A percentile compares a stretch with the other conserved stretches of the same genome.
These are phyloP conservation scores for Paracanthobrama guichenoti DNA, from an alignment of 2,113 vertebrate genomes.

Conservation along the genomic window DNA sequence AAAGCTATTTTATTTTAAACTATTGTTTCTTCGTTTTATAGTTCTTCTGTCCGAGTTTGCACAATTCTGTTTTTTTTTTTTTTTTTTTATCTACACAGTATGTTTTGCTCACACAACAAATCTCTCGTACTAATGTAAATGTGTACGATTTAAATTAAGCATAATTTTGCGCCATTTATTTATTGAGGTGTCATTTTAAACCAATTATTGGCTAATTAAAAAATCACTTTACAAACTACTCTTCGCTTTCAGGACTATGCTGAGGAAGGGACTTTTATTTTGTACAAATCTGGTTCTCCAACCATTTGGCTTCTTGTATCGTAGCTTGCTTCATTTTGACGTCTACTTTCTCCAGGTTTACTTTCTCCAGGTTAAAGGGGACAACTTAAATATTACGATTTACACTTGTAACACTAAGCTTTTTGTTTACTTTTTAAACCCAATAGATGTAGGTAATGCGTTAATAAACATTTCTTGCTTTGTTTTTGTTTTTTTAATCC, in stretches of 20 bases:
- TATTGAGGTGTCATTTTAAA: neutral
- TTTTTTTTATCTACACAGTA: neutral
- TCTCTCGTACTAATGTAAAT: neutral
- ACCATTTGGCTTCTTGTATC: neutral
- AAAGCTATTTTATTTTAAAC: neutral
- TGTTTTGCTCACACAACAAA: neutral
- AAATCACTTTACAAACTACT: neutral
- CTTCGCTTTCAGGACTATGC: neutral
- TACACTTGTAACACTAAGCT: neutral
- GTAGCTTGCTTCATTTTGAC: conserved; percentile 37
- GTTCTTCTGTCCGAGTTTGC: neutral
- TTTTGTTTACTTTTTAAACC: neutral
- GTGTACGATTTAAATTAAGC: neutral
- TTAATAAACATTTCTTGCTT: neutral
- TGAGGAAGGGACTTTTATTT: conserved; percentile 39
- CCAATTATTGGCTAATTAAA: neutral
- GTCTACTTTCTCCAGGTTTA: no score
- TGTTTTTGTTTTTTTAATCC: neutral
- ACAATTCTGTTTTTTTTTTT: neutral
- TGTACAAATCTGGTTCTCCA: conserved; percentile 1
- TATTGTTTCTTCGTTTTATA: neutral
- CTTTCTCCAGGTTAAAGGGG: neutral
- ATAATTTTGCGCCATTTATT: neutral
- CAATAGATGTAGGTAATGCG: neutral
- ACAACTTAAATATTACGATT: neutral